phyloP scores from a whole-genome alignment of 2,797 vertebrate species.

The Gobio occitaniae region DNA sequence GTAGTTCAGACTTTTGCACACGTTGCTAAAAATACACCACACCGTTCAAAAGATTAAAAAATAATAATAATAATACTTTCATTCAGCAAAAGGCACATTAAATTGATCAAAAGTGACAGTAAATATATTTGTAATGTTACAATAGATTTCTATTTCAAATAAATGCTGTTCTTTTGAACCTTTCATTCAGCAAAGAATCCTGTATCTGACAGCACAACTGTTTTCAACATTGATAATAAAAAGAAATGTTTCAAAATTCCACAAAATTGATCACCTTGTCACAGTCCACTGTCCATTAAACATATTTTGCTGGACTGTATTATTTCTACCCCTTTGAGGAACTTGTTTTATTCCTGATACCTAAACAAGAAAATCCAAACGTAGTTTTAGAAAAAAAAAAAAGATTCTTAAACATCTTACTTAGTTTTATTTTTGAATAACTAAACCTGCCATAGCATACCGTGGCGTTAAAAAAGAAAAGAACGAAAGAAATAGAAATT shows the following conservation, averaged over 20 bases:
- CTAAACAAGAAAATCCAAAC: background rate
- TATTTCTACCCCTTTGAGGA: background rate
- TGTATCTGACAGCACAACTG: background rate
- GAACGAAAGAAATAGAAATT: background rate
- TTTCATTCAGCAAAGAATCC: background rate
- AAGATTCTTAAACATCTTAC: no score
- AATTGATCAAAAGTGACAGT: background rate
- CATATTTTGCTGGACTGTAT: background rate
- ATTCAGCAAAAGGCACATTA: background rate
- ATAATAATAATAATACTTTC: background rate
- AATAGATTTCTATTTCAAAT: background rate
- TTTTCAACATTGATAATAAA: background rate
- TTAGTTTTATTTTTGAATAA: no score
- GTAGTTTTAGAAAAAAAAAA: background rate
- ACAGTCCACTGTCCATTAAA: background rate
- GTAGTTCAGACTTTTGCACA: background rate
- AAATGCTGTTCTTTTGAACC: background rate
- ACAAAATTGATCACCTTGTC: no score
- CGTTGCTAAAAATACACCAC: background rate
- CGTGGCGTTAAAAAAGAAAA: background rate
- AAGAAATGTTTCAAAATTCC: no score
- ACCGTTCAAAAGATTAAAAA: background rate
- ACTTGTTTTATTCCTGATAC: no score
- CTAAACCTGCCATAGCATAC: no score
- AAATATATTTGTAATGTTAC: background rate